Percentiles rank a stretch among this genome's conserved stretches.
Evolutionary conservation across 2,797 vertebrate species (phyloP).

Genomic region (Artibeus lituratus): DNA sequence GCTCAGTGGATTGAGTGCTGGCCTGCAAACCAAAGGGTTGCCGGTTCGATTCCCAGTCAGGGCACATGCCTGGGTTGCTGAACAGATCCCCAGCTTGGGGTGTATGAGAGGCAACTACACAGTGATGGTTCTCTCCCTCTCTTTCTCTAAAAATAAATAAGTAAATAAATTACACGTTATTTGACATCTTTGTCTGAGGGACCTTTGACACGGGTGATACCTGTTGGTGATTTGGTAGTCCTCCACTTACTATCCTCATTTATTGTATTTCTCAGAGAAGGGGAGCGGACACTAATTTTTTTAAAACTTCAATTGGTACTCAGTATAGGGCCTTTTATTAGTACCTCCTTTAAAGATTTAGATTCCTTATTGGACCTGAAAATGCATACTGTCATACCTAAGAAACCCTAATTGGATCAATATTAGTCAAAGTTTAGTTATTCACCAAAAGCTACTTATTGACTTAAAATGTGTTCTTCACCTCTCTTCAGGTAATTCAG

Average conservation of each 20-base stretch:
- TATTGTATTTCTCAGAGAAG: neutral
- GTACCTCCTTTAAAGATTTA: neutral
- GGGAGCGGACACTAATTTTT: neutral
- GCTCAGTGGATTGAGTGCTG: no score
- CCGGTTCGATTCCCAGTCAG: no score
- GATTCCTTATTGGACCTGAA: neutral
- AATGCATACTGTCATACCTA: neutral
- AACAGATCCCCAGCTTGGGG: no score
- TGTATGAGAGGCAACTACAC: no score
- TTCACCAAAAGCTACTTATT: neutral
- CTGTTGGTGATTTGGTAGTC: neutral
- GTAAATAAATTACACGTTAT: neutral
- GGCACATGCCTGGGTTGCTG: no score
- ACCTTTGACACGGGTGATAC: neutral
- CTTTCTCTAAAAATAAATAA: no score
- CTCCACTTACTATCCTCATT: neutral
- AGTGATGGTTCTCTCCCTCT: no score
- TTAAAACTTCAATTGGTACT: neutral
- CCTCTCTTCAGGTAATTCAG: neutral
- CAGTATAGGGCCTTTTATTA: neutral
- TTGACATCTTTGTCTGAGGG: neutral
- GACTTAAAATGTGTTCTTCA: neutral
- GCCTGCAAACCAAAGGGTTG: no score
- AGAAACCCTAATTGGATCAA: neutral
- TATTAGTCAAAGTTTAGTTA: neutral